phyloP scores from a whole-genome alignment of 2,113 vertebrate genomes.

The Pollimyrus isidori region DNA sequence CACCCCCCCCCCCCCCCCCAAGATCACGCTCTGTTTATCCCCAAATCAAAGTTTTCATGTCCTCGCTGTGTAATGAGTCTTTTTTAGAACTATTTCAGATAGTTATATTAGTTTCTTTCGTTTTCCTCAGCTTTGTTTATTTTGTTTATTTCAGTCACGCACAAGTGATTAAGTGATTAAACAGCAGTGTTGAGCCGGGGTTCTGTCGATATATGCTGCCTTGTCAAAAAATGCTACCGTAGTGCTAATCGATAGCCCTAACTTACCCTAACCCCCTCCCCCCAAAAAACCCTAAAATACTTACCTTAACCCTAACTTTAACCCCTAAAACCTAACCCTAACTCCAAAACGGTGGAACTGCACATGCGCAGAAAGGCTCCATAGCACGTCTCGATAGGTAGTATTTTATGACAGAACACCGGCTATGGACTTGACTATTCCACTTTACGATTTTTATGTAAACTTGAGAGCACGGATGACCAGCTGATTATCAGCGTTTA shows the following conservation, averaged over 20 bases:
- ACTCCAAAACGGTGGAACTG: no score
- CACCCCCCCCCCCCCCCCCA: slow-evolving; percentile 26
- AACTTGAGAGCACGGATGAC: not conserved
- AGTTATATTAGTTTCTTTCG: not conserved
- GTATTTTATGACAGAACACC: no score
- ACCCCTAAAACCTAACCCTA: no score
- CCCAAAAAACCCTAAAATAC: no score
- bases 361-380: no score
- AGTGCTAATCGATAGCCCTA: no score
- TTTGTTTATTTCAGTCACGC: not conserved
- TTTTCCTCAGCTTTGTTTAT: not conserved
- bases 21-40: slow-evolving; percentile 31
- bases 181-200: not conserved
- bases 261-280: no score
- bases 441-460: not conserved
- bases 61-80: slow-evolving; percentile 8
- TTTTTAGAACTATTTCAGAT: not conserved
- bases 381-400: no score
- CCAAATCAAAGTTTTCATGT: slow-evolving; percentile 27
- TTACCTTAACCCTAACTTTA: no score
- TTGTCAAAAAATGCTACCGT: no score
- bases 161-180: not conserved
- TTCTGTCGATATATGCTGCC: no score
- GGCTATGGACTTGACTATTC: no score
- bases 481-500: not conserved